These are phyloP conservation scores for Charadrius vociferus DNA, from an alignment of 2,113 vertebrate species.

Conservation along the genomic window DNA sequence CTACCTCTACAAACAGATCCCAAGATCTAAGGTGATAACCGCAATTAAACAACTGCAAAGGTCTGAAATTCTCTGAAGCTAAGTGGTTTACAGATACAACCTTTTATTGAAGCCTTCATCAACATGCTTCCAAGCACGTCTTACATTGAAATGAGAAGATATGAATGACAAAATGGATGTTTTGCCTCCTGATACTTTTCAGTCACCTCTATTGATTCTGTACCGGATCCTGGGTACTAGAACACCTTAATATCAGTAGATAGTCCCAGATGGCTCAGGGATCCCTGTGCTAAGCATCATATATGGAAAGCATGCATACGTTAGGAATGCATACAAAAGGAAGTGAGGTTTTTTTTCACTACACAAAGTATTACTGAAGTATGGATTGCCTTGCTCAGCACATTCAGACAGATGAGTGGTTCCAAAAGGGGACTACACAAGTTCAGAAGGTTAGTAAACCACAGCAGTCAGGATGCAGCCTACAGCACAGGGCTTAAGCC, in stretches of 20 bases:
- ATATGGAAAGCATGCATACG: neutral
- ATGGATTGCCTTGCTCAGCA: neutral
- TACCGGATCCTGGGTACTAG: neutral
- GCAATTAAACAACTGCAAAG: neutral
- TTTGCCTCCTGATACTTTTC: neutral
- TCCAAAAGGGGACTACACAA: neutral
- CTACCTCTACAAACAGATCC: neutral
- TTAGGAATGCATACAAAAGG: neutral
- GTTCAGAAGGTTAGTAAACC: neutral
- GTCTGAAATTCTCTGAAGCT: neutral
- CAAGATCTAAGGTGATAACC: neutral
- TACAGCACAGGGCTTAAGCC: neutral
- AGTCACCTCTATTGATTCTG: neutral
- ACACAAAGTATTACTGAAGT: neutral
- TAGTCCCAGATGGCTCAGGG: neutral
- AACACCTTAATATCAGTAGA: neutral
- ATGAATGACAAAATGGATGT: neutral
- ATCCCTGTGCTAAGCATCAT: neutral
- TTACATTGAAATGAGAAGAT: neutral
- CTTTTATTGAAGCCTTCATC: neutral
- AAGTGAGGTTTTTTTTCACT: rapidly evolving
- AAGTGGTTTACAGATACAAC: neutral
- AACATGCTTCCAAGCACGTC: neutral
- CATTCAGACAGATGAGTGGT: neutral
- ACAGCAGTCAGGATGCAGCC: neutral